Evolutionary conservation across 2,888 invertebrate genomes (phyloP).

Genomic region (Busseola fusca): DNA sequence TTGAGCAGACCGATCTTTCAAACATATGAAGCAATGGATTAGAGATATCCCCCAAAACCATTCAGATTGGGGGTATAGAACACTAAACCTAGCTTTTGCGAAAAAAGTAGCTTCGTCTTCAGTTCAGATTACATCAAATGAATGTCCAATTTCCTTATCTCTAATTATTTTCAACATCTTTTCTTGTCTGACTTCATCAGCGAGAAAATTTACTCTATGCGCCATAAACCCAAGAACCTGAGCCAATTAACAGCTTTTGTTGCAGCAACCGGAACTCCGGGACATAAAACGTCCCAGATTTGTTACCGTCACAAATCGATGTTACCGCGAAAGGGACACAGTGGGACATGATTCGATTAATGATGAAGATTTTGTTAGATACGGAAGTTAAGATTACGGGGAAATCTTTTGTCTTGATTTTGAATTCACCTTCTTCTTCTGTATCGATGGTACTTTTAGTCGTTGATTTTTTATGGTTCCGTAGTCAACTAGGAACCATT

Average conservation of each 20-base stretch:
- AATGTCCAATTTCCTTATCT: not conserved
- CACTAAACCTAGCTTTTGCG: too few relatives aligned
- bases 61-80: too few relatives aligned
- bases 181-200: not conserved
- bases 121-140: not conserved
- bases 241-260: slow-evolving; percentile 5
- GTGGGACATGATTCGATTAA: slow-evolving; percentile 5
- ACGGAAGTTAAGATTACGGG: not conserved
- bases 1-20: too few relatives aligned
- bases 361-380: not conserved
- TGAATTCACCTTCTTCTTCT: not conserved
- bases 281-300: slow-evolving; percentile 9
- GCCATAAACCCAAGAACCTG: not conserved
- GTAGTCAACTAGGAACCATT: too few relatives aligned
- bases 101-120: not conserved
- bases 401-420: not conserved
- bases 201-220: too few relatives aligned
- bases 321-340: not conserved
- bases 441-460: too few relatives aligned
- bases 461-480: too few relatives aligned
- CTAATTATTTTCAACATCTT: not conserved
- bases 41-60: too few relatives aligned
- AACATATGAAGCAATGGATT: too few relatives aligned
- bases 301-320: slow-evolving; percentile 12
- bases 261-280: not conserved